Evolutionary conservation across 2,888 invertebrate species (phyloP), one percentile per base, ranked within the genome.

Genomic region (Drosophila picticornis): DNA sequence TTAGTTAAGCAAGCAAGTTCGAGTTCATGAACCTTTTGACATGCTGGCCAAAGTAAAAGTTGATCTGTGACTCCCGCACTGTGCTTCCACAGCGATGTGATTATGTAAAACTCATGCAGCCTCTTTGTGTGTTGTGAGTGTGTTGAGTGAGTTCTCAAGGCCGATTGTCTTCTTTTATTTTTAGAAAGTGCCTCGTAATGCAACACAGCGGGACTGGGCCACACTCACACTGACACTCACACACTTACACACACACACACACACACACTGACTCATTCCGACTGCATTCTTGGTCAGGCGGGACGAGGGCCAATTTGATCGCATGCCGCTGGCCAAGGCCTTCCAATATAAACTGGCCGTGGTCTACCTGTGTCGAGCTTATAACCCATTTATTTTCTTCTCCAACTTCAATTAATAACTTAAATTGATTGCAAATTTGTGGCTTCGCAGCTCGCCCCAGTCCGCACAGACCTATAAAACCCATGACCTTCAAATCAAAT

Each of bases 51-150:
- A 73, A 79, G 89, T 85, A 85, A 85, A 85, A 85, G 85, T 84
- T 89, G 90, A 85, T 80, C 70, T 68, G 75, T 70, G 55, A 50
- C 74, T 67, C 50, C 74, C 67, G 55, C 72, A 27, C 52, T 46
- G 46, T 36, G 32, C 50, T 50, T 27, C 34, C 27, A 31, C 10
- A 34, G 48, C 62, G 11, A 13, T 31, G 11, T 43, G 29, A 77
- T 86, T 87, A 86, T 88, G 88, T 90, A 86, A 86, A 78, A 64
- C 70, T 57, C 61, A 84, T 63, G 84, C 75, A 81, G 72, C 75
- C 77, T 77, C 67, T 50, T 6, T 34, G 11, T 46, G 46, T 46
- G 46, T 2, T 55, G 68, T 60, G 53, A 51, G 25, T 50, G 59
- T 19, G 25, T 16, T 55, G 25, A 36, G 29, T 61, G 38, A 25